Base-by-base conservation (phyloP, 2,888 invertebrate genomes). In the Diplazon laetatorius region DNA sequence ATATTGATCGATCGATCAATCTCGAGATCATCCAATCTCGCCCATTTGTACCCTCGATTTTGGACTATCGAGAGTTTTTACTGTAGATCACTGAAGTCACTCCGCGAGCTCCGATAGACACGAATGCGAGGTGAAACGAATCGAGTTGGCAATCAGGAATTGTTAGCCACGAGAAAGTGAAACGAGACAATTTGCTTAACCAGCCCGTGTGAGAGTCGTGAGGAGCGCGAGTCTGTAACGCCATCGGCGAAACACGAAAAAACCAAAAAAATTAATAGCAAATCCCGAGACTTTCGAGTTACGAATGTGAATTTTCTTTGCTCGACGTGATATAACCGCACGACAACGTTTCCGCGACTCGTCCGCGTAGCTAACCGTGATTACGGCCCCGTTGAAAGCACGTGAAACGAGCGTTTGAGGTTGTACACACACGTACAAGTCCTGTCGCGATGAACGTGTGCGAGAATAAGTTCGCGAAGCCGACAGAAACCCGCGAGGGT, bases 261-360 rank as follows among this genome's bases (percentile, higher is more conserved):
- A 63, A 35, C 2, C n/a, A n/a, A 42, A n/a, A 9, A n/a, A 42
- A n/a, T 1, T 8, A 39, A 37, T 20, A 6, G 10, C 46, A n/a
- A n/a, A n/a, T n/a, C n/a, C n/a, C 48, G 57, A 46, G 30, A 57
- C 79, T 57, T 83, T 82, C 84, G 83, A 86, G 88, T 89, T 89
- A 89, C 87, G 90, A 89, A 89, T 89, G 86, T 84, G 87, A 89
- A 89, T 87, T 87, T 86, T 84, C 6, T 86, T 87, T 82, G 78
- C 79, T 71, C 78, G 44, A 18, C 14, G 22, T 25, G n/a, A n/a
- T 48, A 55, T 62, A 65, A 70, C 65, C 50, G 46, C 72, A n/a
- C 57, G 50, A n/a, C n/a, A n/a, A n/a, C n/a, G n/a, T n/a, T n/a
- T 55, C 6, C 71, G 50, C 72, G 74, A 80, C 81, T 82, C 78